Conservation (phyloP, 2,113 vertebrate genomes). For the Corythoichthys haematopterus region DNA sequence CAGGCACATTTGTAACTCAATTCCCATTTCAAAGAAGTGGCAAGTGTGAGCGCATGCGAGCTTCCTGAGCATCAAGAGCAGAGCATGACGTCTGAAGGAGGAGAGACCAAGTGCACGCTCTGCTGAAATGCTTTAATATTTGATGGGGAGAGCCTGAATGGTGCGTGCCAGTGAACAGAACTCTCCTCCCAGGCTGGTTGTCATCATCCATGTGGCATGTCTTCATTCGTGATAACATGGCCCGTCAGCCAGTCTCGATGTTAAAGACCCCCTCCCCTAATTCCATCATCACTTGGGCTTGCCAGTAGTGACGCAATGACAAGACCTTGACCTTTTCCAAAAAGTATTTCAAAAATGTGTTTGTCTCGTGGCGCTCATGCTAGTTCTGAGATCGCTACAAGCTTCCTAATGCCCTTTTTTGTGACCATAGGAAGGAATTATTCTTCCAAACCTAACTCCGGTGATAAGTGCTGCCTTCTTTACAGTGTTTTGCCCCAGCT, state of each 20-base stretch:
- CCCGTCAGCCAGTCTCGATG: neutral
- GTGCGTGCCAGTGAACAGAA: constrained; percentile 32
- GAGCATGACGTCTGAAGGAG: constrained; percentile 43
- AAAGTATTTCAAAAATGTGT: neutral
- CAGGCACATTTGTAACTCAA: constrained; percentile 23
- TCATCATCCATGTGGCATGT: constrained; percentile 1
- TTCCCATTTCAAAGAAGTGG: constrained; percentile 20
- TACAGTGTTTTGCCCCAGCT: neutral
- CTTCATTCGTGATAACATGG: constrained; percentile 17
- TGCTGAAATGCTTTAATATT: constrained; percentile 52
- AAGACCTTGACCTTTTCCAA: constrained; percentile 1
- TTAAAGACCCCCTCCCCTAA: neutral
- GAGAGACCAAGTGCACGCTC: constrained; percentile 43
- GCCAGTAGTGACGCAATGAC: neutral
- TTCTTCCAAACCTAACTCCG: neutral
- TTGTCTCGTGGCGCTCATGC: neutral
- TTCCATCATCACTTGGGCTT: neutral
- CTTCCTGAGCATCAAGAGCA: constrained; percentile 14
- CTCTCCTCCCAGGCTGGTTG: constrained; percentile 26
- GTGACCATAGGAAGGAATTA: neutral
- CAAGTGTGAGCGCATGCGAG: constrained; percentile 14
- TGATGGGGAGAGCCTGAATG: constrained; percentile 49
- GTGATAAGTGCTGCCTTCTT: neutral
- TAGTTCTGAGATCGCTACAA: neutral
- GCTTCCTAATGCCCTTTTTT: neutral